Base-by-base conservation (phyloP, 2,888 invertebrate genomes). In the Ochlodes sylvanus region DNA sequence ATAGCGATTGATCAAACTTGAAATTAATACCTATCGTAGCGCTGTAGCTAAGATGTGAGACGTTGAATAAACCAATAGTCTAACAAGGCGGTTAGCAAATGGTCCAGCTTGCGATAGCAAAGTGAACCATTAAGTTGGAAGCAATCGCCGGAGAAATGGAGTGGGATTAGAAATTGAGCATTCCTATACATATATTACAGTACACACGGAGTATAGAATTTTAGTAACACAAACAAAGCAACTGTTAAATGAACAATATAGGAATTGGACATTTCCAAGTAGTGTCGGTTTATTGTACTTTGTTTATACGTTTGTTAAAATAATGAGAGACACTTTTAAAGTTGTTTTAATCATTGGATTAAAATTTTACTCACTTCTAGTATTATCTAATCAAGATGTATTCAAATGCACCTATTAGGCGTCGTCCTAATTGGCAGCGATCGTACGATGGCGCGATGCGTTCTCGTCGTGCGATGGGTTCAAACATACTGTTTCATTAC, bases 71-170 rank as follows among this genome's bases (percentile, higher is more conserved):
- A 66, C 60, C 66, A 60, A 32, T 42, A 60, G 52, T 66, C 66
- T 66, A 66, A 66, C 66, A 60, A 66, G 60, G 58, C 60, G 60
- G 66, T 66, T 60, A 66, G 66, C 66, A 66, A 66, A 66, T 66
- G 66, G 66, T 66, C 58, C 44, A 54, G 54, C 66, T 54, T 66
- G 60, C 66, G 60, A 66, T 54, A 44, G 54, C 66, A 61, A 66
- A 66, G 66, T 61, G 54, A 44, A 61, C 66, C 65, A 66, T 66
- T 66, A 66, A 66, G 21, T 58, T 60, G 41, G 52, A 66, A 66
- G 65, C 65, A 60, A 66, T 66, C 58, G 52, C 17, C 65, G 58
- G 42, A 42, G 66, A 66, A 52, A 66, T 66, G 60, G 60, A 61
- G 54, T 60, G 41, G 52, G 60, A 60, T 55, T 66, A 61, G 66